Conservation (phyloP, 2,888 invertebrate species). For the Lagria hirta region DNA sequence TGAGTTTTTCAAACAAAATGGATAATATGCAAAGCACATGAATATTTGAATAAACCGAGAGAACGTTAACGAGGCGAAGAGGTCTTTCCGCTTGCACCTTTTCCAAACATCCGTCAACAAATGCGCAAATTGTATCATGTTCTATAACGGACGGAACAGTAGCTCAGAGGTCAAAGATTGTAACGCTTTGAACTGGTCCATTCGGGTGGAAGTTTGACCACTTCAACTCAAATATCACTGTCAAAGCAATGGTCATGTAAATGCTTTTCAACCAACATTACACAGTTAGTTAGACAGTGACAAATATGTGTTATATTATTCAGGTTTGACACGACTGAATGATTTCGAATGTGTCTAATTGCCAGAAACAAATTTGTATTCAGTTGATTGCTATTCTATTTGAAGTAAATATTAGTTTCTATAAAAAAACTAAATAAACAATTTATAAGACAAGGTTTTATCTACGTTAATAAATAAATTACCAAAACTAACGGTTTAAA, state of each 20-base stretch:
- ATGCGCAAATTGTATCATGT: conserved; percentile 24
- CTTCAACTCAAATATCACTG: conserved; percentile 28
- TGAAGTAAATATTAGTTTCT: too few relatives aligned
- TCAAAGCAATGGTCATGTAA: conserved; percentile 29
- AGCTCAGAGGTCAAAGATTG: conserved; percentile 16
- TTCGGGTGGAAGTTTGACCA: conserved; percentile 38
- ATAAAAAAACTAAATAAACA: too few relatives aligned
- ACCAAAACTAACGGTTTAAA: too few relatives aligned
- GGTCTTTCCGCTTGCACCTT: conserved; percentile 16
- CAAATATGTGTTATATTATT: conserved; percentile 21
- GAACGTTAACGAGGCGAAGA: conserved; percentile 18
- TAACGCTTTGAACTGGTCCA: conserved; percentile 30
- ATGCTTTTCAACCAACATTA: conserved; percentile 31
- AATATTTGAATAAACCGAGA: conserved; percentile 18
- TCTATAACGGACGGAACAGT: conserved; percentile 19
- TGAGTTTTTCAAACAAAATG: conserved; percentile 19
- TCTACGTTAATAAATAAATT: too few relatives aligned
- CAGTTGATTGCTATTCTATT: too few relatives aligned
- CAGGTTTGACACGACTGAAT: neutral
- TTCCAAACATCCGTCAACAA: conserved; percentile 19
- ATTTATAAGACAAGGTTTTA: too few relatives aligned
- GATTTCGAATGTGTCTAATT: neutral
- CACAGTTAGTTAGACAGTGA: conserved; percentile 30
- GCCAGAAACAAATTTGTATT: too few relatives aligned
- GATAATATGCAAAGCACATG: conserved; percentile 23